Conservation (phyloP, 2,113 vertebrate genomes). For the Hyaena hyaena region DNA sequence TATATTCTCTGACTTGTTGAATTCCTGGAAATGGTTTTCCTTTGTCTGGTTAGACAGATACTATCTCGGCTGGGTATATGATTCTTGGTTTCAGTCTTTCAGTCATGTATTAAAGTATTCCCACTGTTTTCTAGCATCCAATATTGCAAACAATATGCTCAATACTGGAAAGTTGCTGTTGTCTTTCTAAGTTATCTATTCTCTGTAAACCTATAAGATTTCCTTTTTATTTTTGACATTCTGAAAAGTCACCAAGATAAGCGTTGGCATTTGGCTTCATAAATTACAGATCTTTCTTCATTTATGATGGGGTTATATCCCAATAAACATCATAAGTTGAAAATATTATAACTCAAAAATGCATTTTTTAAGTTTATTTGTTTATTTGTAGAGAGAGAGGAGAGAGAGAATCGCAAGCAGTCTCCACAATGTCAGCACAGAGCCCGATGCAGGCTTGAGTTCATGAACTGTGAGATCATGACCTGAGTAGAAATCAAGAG, state of each 20-base stretch:
- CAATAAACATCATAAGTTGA: background rate
- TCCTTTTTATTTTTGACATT: slow-evolving; percentile 22
- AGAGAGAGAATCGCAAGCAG: too few relatives aligned
- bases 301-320: background rate
- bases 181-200: background rate
- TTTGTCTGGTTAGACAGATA: background rate
- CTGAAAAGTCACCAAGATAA: background rate
- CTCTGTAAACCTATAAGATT: background rate
- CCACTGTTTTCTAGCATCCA: background rate
- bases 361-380: too few relatives aligned
- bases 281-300: background rate
- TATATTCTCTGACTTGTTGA: background rate
- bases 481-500: too few relatives aligned
- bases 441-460: too few relatives aligned
- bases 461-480: too few relatives aligned
- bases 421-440: too few relatives aligned
- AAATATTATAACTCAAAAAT: background rate
- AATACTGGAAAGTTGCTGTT: background rate
- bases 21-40: background rate
- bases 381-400: too few relatives aligned
- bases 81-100: background rate
- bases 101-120: background rate
- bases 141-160: background rate
- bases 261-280: background rate
- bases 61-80: background rate